These are phyloP conservation scores for Genyomyrus donnyi DNA, from an alignment of 2,113 vertebrate genomes.

Conservation along the genomic window DNA sequence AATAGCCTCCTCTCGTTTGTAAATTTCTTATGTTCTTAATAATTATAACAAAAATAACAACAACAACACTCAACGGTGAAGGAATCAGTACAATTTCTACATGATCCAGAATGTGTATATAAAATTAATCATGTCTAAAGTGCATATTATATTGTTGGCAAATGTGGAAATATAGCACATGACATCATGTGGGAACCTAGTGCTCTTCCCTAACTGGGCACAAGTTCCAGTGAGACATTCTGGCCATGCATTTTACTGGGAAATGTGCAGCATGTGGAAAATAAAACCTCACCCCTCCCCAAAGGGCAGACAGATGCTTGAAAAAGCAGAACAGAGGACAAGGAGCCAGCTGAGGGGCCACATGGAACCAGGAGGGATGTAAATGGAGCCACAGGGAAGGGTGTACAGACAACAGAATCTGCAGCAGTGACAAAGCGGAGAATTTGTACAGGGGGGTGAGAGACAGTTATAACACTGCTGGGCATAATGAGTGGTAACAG, in stretches of 20 bases:
- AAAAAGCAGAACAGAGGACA: background rate
- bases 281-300: background rate
- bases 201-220: background rate
- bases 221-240: background rate
- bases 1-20: too few relatives aligned
- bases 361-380: background rate
- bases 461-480: background rate
- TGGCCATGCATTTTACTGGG: background rate
- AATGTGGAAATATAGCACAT: background rate
- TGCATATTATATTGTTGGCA: background rate
- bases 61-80: background rate
- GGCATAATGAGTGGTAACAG: background rate
- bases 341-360: background rate
- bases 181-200: background rate
- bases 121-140: background rate
- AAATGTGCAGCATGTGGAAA: background rate
- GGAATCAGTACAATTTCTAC: background rate
- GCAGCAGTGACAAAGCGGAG: background rate
- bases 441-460: background rate
- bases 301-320: background rate
- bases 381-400: background rate
- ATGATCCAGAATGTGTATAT: background rate
- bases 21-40: background rate
- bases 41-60: background rate
- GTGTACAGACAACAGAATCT: background rate